Base-by-base conservation (phyloP, 2,113 vertebrate genomes). In the Siniperca chuatsi region DNA sequence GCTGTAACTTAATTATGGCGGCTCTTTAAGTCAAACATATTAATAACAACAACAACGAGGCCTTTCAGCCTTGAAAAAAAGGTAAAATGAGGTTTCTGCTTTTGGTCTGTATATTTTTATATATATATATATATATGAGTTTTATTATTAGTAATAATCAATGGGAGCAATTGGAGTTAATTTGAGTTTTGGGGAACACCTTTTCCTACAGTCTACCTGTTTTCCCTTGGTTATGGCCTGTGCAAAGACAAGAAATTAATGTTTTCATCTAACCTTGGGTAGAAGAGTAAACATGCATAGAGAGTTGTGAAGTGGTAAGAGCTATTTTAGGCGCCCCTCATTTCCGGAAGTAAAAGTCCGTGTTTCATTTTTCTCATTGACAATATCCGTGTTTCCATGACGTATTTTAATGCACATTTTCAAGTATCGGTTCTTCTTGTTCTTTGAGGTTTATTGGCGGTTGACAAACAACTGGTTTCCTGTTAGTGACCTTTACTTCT, bases 111-210 rank as follows among this genome's bases (percentile, higher is more conserved):
- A 46, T 1, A 42, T 54, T 62, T 57, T 29, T 29, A 29, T 29
- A 29, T 29, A 29, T 29, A 29, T 3, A 21, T n/a, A 25, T 25
- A 25, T 25, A 25, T 25, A 25, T 25, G 25, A 16, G 6, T 50
- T 29, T 64, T 48, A 52, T 33, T 18, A 40, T 29, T 29, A 29
- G 29, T 29, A 29, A 29, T 29, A 29, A 37, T 73, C 35, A 52
- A 66, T 42, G 44, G n/a, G 7, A 66, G 54, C 25, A 15, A 75
- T 70, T 75, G 68, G 65, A 50, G 37, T 12, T 77, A 7, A 67
- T 62, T 35, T 33, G 66, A 60, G 20, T n/a, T 0, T 21, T 60
- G 15, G 23, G 57, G 50, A 44, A 74, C 15, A 23, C 11, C 13
- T 42, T 15, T n/a, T 20, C 11, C 12, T 25, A 3, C 23, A 3